Percentiles rank a stretch among this genome's conserved stretches.
phyloP scores from a whole-genome alignment of 2,888 invertebrate genomes.

The Urechis unicinctus region DNA sequence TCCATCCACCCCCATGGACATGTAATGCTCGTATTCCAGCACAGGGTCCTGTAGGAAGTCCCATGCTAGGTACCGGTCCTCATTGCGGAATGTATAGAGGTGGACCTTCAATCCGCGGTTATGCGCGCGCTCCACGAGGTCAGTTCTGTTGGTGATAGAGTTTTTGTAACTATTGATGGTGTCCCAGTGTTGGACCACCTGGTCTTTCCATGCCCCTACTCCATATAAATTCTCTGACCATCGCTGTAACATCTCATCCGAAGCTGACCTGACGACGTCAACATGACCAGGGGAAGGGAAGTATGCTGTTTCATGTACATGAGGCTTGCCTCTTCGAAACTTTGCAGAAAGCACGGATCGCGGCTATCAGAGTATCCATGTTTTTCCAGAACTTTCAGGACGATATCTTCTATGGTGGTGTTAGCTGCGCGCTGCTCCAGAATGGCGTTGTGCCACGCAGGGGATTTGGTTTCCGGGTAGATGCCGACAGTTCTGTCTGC shows the following conservation, averaged over 20 bases:
- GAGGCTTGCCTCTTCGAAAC: conserved; percentile 1
- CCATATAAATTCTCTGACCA: neutral
- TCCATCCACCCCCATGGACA: conserved; percentile 22
- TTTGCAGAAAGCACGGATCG: conserved; percentile 8
- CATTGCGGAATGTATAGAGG: conserved; percentile 6
- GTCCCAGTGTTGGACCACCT: neutral
- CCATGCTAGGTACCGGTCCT: conserved; percentile 16
- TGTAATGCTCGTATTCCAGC: conserved; percentile 15
- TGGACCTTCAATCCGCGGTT: neutral
- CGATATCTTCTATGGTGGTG: conserved; percentile 1
- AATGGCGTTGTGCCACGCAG: neutral
- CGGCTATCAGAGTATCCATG: neutral
- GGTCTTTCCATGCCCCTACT: conserved; percentile 1
- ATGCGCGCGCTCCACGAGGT: conserved; percentile 1
- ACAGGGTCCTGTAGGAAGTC: conserved; percentile 20
- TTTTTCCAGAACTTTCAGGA: neutral
- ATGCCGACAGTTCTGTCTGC: conserved; percentile 7
- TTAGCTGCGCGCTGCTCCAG: neutral
- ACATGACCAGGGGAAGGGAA: neutral
- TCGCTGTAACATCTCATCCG: neutral
- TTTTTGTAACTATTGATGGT: conserved; percentile 2
- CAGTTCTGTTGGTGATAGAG: neutral
- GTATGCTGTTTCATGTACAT: neutral
- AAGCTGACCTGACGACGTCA: neutral
- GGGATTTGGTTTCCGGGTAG: conserved; percentile 8